These are phyloP conservation scores for Threskiornis aethiopicus DNA, from an alignment of 2,797 vertebrate genomes.

Conservation along the genomic window DNA sequence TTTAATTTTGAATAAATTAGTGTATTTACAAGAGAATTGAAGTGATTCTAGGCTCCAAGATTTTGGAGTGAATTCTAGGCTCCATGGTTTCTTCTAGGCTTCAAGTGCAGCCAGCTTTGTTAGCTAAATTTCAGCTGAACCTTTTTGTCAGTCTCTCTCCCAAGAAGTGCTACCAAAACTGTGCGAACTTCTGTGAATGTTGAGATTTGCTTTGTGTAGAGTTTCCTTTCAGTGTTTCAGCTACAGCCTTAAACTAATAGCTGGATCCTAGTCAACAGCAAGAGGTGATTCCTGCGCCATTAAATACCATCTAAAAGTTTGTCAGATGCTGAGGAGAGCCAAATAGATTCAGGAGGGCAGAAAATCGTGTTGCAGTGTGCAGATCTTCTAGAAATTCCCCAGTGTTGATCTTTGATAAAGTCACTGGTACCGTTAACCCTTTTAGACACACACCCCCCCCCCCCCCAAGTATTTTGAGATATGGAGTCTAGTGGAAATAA, in stretches of 20 bases:
- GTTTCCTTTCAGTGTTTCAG: background rate
- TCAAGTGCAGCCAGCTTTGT: background rate
- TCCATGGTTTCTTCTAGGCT: no score
- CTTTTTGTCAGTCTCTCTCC: background rate
- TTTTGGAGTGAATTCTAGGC: no score
- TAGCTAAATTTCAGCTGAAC: background rate
- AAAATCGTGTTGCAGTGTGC: background rate
- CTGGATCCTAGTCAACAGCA: background rate
- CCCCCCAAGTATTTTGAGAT: background rate
- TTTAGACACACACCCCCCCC: background rate
- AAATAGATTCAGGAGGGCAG: background rate
- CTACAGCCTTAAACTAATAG: background rate
- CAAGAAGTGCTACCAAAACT: background rate
- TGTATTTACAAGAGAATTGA: background rate
- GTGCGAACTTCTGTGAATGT: background rate
- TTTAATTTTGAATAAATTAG: background rate
- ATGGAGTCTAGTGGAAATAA: background rate
- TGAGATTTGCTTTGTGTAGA: background rate
- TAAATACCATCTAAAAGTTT: background rate
- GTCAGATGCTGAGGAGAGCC: background rate
- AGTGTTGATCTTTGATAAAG: background rate
- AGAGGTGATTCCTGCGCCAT: background rate
- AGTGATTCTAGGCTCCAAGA: background rate
- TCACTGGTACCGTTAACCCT: background rate
- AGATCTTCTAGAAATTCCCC: background rate